A percentile compares a stretch with the other conserved stretches of the same genome.
These are phyloP conservation scores for Cordylochernes scorpioides DNA, from an alignment of 2,888 invertebrate genomes.

Conservation along the genomic window DNA sequence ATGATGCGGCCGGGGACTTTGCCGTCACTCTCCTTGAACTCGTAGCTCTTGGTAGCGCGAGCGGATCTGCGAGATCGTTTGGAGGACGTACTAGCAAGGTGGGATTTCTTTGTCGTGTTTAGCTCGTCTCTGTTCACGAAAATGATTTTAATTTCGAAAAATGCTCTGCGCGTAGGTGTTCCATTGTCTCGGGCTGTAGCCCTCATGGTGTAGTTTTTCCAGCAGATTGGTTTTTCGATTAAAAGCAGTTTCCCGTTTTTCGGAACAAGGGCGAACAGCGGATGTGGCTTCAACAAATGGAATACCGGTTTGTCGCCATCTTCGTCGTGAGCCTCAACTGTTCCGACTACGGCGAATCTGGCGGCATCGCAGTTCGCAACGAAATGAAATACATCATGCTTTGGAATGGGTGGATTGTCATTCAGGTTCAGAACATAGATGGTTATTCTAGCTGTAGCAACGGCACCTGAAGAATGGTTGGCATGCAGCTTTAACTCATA, in stretches of 20 bases:
- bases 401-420: slow-evolving; percentile 65
- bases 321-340: slow-evolving; percentile 55
- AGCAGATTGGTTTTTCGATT: slow-evolving; percentile 33
- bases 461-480: slow-evolving; percentile 45
- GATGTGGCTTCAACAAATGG: slow-evolving; percentile 40
- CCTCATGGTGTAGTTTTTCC: no score
- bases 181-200: no score
- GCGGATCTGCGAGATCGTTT: no score
- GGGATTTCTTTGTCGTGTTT: no score
- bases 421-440: slow-evolving; percentile 58
- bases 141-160: no score
- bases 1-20: no score
- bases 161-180: no score
- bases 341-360: slow-evolving; percentile 54
- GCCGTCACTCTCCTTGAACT: no score
- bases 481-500: no score
- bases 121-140: no score
- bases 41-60: no score
- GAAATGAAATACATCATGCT: slow-evolving; percentile 45
- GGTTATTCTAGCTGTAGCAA: slow-evolving; percentile 46
- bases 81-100: no score
- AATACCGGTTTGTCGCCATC: slow-evolving; percentile 76
- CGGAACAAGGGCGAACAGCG: slow-evolving; percentile 60
- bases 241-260: slow-evolving; percentile 68
- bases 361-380: slow-evolving; percentile 29